A percentile compares a stretch with the other conserved stretches of the same genome.
Evolutionary conservation across 2,113 vertebrate genomes (phyloP).

Genomic region (Elaphurus davidianus): DNA sequence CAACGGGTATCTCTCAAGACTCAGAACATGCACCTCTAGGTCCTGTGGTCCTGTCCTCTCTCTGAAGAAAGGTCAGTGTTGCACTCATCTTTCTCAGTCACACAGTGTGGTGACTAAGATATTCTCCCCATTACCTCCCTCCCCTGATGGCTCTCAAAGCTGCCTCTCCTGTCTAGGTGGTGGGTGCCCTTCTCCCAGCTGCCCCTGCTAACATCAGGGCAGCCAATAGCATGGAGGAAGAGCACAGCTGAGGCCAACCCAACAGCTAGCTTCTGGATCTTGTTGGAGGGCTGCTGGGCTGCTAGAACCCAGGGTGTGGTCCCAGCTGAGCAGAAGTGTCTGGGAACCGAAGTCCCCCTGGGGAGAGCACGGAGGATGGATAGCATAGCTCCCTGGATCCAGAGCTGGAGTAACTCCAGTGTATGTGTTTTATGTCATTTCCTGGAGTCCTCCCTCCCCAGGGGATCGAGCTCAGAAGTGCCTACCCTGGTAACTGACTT

Average conservation of each 20-base stretch:
- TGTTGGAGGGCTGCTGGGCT: too few relatives aligned
- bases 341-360: background rate
- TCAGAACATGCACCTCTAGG: background rate
- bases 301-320: accelerated
- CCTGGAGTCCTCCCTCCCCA: too few relatives aligned
- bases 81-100: background rate
- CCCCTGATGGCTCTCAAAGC: background rate
- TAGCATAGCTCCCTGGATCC: background rate
- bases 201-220: background rate
- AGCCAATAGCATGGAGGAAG: background rate
- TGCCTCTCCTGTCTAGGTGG: too few relatives aligned
- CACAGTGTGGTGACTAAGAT: background rate
- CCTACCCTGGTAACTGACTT: background rate
- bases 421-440: background rate
- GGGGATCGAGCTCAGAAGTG: background rate
- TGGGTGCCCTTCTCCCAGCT: background rate
- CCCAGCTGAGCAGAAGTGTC: background rate
- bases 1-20: accelerated
- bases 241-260: background rate
- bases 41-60: background rate
- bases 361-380: background rate
- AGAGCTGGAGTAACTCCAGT: background rate
- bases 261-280: accelerated
- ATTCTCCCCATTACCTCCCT: background rate
- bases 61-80: background rate